Percentiles rank a stretch among this genome's conserved stretches.
These are phyloP conservation scores for Lampris megalopsis DNA, from an alignment of 2,113 vertebrate species.

Conservation along the genomic window DNA sequence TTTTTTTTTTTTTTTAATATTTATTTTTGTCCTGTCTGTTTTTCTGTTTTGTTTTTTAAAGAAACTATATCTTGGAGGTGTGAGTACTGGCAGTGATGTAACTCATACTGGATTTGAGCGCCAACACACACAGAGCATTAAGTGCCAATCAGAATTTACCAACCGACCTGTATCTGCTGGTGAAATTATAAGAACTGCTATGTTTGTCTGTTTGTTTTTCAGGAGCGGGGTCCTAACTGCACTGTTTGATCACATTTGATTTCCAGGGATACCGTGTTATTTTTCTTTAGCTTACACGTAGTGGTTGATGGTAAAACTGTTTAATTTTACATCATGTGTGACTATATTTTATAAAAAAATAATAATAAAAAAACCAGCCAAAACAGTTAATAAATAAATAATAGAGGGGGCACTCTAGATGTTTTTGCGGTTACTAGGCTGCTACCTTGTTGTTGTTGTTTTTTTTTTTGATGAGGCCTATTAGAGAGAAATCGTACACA, in stretches of 20 bases:
- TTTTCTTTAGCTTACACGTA: constrained; percentile 77
- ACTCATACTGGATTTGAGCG: constrained; percentile 89
- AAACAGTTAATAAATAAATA: no score
- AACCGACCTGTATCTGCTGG: constrained; percentile 30
- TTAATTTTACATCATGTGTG: constrained; percentile 82
- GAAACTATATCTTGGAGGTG: constrained; percentile 87
- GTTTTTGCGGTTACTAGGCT: constrained; percentile 81
- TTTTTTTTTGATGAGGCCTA: constrained; percentile 66
- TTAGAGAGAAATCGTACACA: constrained; percentile 44
- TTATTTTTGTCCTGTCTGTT: constrained; percentile 74
- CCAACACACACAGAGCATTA: constrained; percentile 81
- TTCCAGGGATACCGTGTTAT: constrained; percentile 43
- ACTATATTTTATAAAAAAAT: constrained; percentile 76
- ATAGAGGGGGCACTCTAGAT: constrained; percentile 81
- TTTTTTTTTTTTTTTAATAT: constrained; percentile 79
- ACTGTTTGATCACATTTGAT: constrained; percentile 80
- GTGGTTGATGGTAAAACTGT: constrained; percentile 72
- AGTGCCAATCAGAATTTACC: constrained; percentile 88
- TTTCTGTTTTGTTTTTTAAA: constrained; percentile 90
- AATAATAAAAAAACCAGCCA: background rate
- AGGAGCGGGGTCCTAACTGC: constrained; percentile 75
- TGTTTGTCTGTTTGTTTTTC: constrained; percentile 61
- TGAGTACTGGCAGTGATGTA: constrained; percentile 85
- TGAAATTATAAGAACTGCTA: no score
- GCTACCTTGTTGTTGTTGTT: constrained; percentile 74